Evolutionary conservation across 2,888 invertebrate genomes (phyloP).

Genomic region (Temnothorax rugatulus): DNA sequence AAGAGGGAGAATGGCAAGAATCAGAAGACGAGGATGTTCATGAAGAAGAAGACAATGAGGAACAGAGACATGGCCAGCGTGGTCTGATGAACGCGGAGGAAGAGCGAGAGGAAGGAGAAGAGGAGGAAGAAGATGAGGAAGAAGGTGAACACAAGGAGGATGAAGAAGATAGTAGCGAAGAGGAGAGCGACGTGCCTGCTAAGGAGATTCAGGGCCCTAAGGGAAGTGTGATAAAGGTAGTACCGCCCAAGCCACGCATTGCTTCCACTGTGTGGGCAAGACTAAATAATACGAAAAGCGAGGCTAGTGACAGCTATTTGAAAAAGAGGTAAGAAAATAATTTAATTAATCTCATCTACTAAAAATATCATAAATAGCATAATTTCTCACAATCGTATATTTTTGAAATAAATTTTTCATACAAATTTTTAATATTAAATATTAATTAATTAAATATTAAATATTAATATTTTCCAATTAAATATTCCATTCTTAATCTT

Average conservation of each 20-base stretch:
- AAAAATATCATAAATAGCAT: neutral
- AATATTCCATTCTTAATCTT: neutral
- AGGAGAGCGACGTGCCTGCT: constrained; percentile 86
- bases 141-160: constrained; percentile 72
- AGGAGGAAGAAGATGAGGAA: constrained; percentile 61
- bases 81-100: constrained; percentile 63
- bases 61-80: constrained; percentile 65
- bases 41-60: constrained; percentile 75
- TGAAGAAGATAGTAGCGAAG: constrained; percentile 73
- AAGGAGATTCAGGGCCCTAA: constrained; percentile 87
- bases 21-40: constrained; percentile 64
- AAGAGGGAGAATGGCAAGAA: constrained; percentile 71
- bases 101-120: constrained; percentile 65
- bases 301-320: constrained; percentile 64
- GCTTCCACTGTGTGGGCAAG: constrained; percentile 88
- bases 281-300: constrained; percentile 85
- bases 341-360: neutral
- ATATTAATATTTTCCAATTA: neutral
- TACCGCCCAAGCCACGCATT: constrained; percentile 86
- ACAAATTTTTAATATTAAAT: neutral
- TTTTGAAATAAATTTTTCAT: neutral
- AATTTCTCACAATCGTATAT: neutral
- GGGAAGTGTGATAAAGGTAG: constrained; percentile 87
- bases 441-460: too few relatives aligned
- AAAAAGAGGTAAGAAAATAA: constrained; percentile 74